Conservation (phyloP, 2,888 invertebrate genomes). For the Urechis unicinctus region DNA sequence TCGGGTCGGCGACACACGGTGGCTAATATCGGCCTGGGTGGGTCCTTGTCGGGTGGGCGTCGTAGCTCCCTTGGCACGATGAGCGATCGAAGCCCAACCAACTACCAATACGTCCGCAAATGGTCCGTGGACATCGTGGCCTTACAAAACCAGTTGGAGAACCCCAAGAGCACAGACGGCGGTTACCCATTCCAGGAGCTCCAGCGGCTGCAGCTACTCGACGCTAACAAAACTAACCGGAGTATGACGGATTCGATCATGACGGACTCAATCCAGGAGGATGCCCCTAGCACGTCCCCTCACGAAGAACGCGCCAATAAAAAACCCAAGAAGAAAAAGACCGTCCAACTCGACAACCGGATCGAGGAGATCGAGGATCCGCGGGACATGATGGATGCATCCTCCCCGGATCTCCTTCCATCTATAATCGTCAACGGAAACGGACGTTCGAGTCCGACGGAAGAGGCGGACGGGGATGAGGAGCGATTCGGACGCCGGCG, state of each 20-base stretch:
- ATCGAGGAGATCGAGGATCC: background rate
- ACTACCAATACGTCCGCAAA: constrained; percentile 45
- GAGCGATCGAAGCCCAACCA: background rate
- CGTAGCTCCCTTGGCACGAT: constrained; percentile 5
- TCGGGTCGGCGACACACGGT: constrained; percentile 22
- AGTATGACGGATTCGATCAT: background rate
- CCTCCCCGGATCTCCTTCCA: background rate
- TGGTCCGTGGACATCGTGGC: constrained; percentile 47
- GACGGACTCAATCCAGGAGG: background rate
- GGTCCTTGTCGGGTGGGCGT: constrained; percentile 1
- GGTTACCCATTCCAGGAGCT: constrained; percentile 6
- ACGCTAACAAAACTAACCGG: background rate
- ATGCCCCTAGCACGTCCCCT: background rate
- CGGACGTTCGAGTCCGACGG: background rate
- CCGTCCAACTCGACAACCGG: background rate
- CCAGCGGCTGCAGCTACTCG: background rate
- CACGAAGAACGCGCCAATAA: background rate
- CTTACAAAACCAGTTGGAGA: constrained; percentile 44
- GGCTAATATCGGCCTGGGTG: constrained; percentile 22
- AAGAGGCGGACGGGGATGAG: background rate
- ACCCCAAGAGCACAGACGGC: constrained; percentile 34
- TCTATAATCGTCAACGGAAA: constrained; percentile 6
- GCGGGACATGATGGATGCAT: background rate
- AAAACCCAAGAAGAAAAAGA: background rate
- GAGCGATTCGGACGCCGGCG: background rate